Evolutionary conservation across 2,113 vertebrate genomes (phyloP).

Genomic region (Cheirogaleus medius): DNA sequence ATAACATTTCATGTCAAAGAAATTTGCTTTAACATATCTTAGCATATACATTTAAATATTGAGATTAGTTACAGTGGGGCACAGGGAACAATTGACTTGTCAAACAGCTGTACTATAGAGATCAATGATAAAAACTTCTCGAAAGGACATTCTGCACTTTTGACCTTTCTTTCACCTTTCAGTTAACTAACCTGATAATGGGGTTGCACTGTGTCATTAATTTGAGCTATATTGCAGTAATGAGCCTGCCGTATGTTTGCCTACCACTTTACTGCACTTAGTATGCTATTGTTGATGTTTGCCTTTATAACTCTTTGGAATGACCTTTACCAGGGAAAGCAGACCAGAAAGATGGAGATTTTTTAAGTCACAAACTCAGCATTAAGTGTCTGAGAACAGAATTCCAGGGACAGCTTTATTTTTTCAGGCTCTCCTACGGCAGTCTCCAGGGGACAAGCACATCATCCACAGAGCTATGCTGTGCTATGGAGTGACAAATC

Average conservation of each 20-base stretch:
- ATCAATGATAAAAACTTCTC: not conserved
- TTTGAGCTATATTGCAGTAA: not conserved
- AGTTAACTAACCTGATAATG: not conserved
- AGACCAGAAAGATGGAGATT: not conserved
- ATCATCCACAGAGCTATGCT: not conserved
- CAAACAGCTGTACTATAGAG: not conserved
- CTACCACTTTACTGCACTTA: not conserved
- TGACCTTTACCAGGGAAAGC: not conserved
- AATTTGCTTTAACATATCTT: not conserved
- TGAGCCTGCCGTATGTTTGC: not conserved
- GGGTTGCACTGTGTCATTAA: not conserved
- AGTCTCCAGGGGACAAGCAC: not conserved
- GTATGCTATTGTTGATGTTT: not conserved
- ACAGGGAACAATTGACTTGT: not conserved
- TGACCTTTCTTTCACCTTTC: conserved; percentile 2
- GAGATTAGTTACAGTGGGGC: not conserved
- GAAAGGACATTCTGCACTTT: not conserved
- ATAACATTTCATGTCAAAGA: not conserved
- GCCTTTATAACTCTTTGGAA: not conserved
- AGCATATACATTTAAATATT: not conserved
- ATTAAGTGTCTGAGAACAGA: not conserved
- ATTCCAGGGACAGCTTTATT: not conserved
- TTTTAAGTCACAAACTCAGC: not conserved
- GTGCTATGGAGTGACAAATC: not conserved
- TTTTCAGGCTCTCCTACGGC: not conserved